Evolutionary conservation across 2,888 invertebrate genomes (phyloP).

Genomic region (Leptopterna dolabrata): DNA sequence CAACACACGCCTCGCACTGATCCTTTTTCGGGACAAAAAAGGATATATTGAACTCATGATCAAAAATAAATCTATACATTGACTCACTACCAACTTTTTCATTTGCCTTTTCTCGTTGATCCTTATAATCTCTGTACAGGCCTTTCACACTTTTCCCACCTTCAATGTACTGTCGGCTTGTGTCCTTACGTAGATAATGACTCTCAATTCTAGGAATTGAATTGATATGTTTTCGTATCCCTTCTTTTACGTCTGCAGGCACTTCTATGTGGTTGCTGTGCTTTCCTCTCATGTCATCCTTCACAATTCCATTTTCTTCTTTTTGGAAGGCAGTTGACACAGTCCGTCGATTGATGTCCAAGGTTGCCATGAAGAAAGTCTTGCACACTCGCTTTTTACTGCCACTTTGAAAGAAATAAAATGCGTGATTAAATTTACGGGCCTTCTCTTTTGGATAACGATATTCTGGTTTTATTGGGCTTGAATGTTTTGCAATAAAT

Average conservation of each 20-base stretch:
- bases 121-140: slow-evolving; percentile 62
- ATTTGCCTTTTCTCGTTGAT: slow-evolving; percentile 56
- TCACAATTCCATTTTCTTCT: not conserved
- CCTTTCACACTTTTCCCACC: slow-evolving; percentile 62
- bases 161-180: slow-evolving; percentile 63
- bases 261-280: not conserved
- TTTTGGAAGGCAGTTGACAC: not conserved
- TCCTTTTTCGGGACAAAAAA: too few relatives aligned
- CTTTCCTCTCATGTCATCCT: not conserved
- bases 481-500: too few relatives aligned
- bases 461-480: not conserved
- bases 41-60: not conserved
- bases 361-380: too few relatives aligned
- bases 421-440: slow-evolving; percentile 10
- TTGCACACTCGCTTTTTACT: not conserved
- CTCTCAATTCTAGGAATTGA: slow-evolving; percentile 59
- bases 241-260: not conserved
- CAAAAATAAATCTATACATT: not conserved
- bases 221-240: too few relatives aligned
- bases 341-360: not conserved
- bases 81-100: not conserved
- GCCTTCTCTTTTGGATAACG: not conserved
- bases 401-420: not conserved
- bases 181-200: slow-evolving; percentile 62
- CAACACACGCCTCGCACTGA: slow-evolving; percentile 5